phyloP scores from a whole-genome alignment of 2,113 vertebrate genomes.

The Girardinichthys multiradiatus region DNA sequence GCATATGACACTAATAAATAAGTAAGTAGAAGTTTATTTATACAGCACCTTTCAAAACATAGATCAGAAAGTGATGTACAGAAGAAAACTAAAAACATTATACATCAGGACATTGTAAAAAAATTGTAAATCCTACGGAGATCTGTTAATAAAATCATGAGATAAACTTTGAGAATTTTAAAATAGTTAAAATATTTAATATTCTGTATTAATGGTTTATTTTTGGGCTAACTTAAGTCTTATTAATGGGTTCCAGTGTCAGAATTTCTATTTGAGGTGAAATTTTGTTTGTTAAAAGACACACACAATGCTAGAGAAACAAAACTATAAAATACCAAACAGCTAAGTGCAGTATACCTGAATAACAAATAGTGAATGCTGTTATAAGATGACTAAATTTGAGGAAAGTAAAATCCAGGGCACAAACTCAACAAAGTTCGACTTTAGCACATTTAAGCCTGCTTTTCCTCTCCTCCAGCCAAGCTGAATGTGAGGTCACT shows the following conservation, averaged over 20 bases:
- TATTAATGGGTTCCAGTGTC: neutral
- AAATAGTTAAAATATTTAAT: neutral
- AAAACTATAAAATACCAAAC: neutral
- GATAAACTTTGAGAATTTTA: too few relatives aligned
- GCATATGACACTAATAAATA: too few relatives aligned
- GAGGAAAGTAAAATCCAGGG: slow-evolving; percentile 21
- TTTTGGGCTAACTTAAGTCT: neutral
- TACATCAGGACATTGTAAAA: too few relatives aligned
- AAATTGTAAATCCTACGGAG: too few relatives aligned
- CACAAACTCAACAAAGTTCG: slow-evolving; percentile 24
- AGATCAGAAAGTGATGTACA: too few relatives aligned
- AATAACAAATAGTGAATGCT: slow-evolving; percentile 11
- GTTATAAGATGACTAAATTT: neutral
- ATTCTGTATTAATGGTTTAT: neutral
- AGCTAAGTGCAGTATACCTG: neutral
- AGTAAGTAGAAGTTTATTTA: too few relatives aligned
- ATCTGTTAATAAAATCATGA: neutral
- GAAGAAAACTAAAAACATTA: too few relatives aligned
- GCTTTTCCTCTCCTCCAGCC: slow-evolving; percentile 30
- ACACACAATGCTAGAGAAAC: neutral
- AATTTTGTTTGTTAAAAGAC: neutral
- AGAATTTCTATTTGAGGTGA: too few relatives aligned
- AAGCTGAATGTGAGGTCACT: slow-evolving; percentile 40
- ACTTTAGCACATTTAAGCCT: slow-evolving; percentile 16
- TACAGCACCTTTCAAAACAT: too few relatives aligned